A percentile compares a stretch with the other conserved stretches of the same genome.
phyloP scores from a whole-genome alignment of 2,888 invertebrate genomes.

The Halictus quadricinctus region DNA sequence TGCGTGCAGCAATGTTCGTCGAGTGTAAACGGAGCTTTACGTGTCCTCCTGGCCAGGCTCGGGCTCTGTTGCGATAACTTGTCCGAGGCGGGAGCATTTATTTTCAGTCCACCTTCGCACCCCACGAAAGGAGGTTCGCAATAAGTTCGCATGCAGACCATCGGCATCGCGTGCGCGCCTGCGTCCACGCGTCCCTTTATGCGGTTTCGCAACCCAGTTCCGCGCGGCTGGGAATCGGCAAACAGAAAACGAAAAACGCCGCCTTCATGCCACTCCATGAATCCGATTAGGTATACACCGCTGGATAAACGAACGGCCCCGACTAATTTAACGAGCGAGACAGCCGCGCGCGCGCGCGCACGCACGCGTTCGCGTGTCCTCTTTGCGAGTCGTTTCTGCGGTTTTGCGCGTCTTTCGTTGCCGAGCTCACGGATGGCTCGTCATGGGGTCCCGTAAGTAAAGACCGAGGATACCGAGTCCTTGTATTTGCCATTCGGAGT shows the following conservation, averaged over 20 bases:
- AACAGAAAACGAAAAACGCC: conserved; percentile 48
- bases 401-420: neutral
- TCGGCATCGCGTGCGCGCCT: conserved; percentile 12
- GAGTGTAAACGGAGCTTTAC: conserved; percentile 30
- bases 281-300: conserved; percentile 27
- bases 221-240: conserved; percentile 57
- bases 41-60: conserved; percentile 27
- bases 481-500: neutral
- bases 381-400: neutral
- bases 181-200: conserved; percentile 46
- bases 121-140: conserved; percentile 44
- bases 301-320: conserved; percentile 1
- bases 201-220: conserved; percentile 63
- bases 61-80: conserved; percentile 49
- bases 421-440: neutral
- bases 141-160: conserved; percentile 25
- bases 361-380: conserved; percentile 6
- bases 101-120: conserved; percentile 65
- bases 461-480: neutral
- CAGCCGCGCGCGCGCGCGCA: neutral
- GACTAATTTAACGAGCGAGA: conserved; percentile 32
- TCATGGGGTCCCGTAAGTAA: neutral
- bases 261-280: conserved; percentile 12
- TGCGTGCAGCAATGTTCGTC: conserved; percentile 22
- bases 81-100: conserved; percentile 61